phyloP scores from a whole-genome alignment of 2,113 vertebrate genomes.

The Loxodonta africana region DNA sequence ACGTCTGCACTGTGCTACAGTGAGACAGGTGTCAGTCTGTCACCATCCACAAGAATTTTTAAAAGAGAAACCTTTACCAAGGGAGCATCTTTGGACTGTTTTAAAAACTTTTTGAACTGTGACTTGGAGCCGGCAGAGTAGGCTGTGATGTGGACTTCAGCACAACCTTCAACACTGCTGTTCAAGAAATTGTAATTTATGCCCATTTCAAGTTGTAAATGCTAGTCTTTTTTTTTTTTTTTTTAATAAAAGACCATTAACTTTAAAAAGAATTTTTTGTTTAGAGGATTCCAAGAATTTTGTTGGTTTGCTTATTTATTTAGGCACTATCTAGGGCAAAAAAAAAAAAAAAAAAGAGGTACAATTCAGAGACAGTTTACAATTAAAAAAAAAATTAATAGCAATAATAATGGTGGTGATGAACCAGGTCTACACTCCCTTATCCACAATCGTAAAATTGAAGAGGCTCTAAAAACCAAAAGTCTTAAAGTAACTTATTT shows the following conservation, averaged over 20 bases:
- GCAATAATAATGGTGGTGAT: neutral
- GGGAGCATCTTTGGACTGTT: slow-evolving; percentile 88
- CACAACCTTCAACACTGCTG: no score
- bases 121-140: no score
- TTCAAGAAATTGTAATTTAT: no score
- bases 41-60: slow-evolving; percentile 58
- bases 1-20: slow-evolving; percentile 92
- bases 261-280: neutral
- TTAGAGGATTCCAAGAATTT: neutral
- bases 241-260: no score
- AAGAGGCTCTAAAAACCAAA: slow-evolving; percentile 9
- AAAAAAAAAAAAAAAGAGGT: no score
- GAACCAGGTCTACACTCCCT: neutral
- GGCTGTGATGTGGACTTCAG: no score
- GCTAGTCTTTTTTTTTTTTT: no score
- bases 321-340: neutral
- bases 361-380: neutral
- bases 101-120: no score
- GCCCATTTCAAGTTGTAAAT: no score
- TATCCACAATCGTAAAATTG: neutral
- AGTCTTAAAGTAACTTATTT: neutral
- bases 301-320: neutral
- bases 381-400: neutral
- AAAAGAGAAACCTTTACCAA: slow-evolving; percentile 86
- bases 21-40: slow-evolving; percentile 90